Conservation (phyloP, 1,140 invertebrate species). For the Drosophila rhopaloa region DNA sequence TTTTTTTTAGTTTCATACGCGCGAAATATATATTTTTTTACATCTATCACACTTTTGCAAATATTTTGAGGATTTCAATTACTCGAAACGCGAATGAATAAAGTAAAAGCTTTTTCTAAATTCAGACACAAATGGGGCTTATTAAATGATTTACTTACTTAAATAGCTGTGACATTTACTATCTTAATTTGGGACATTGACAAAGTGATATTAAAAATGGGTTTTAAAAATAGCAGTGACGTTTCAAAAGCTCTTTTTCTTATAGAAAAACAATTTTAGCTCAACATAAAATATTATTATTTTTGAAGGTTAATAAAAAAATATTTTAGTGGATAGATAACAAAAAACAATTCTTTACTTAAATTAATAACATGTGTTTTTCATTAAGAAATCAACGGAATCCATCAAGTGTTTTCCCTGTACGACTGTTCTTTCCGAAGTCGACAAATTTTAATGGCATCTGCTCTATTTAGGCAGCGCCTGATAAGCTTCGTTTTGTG, state of each 20-base stretch:
- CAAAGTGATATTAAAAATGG: conserved; percentile 16
- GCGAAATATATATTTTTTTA: background rate
- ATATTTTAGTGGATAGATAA: too few species aligned
- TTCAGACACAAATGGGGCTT: background rate
- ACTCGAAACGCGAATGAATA: too few species aligned
- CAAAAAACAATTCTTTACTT: background rate
- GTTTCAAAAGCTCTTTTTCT: background rate
- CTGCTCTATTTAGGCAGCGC: background rate
- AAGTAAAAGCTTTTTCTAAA: background rate
- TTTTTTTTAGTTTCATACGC: too few species aligned
- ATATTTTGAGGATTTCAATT: background rate
- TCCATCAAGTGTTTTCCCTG: background rate
- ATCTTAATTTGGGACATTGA: conserved; percentile 17
- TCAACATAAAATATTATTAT: too few species aligned
- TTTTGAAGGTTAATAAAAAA: too few species aligned
- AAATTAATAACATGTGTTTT: background rate
- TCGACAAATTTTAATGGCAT: conserved; percentile 13
- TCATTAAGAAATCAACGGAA: background rate
- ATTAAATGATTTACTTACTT: conserved; percentile 4
- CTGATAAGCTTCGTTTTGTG: conserved; percentile 16
- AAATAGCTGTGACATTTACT: conserved; percentile 2
- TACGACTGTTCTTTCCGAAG: background rate
- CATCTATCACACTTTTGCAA: background rate
- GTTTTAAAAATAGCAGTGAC: background rate
- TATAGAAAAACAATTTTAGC: too few species aligned